phyloP scores from a whole-genome alignment of 2,888 invertebrate genomes.

The Drosophila macrospina region DNA sequence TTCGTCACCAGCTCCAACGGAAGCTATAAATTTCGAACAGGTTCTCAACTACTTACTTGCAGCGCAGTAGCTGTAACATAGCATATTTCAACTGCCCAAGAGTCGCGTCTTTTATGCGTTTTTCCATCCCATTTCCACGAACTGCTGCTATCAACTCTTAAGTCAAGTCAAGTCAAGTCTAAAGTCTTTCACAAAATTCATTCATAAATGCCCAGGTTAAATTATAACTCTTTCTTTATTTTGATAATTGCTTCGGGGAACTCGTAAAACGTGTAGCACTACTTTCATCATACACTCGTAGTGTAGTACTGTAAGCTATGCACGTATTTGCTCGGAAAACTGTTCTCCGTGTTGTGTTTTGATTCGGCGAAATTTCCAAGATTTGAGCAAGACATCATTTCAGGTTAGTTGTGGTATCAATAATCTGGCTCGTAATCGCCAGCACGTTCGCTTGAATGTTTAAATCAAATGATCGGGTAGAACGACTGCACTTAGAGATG shows the following conservation, averaged over 20 bases:
- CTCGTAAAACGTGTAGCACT: constrained; percentile 62
- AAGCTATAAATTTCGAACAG: constrained; percentile 73
- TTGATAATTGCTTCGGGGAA: constrained; percentile 66
- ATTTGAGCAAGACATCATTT: constrained; percentile 56
- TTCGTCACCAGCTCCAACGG: constrained; percentile 58
- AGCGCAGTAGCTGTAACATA: constrained; percentile 45
- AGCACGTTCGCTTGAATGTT: constrained; percentile 54
- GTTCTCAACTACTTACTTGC: constrained; percentile 49
- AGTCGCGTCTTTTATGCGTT: constrained; percentile 36
- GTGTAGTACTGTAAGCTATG: constrained; percentile 47
- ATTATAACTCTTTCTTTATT: constrained; percentile 65
- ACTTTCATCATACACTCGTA: constrained; percentile 25
- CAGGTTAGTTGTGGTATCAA: constrained; percentile 32
- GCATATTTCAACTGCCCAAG: constrained; percentile 29
- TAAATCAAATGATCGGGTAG: constrained; percentile 15
- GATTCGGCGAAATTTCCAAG: constrained; percentile 62
- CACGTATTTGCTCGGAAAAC: constrained; percentile 68
- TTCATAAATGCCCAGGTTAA: constrained; percentile 60
- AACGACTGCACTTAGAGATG: constrained; percentile 14
- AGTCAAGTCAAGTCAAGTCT: constrained; percentile 23
- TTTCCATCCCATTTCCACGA: constrained; percentile 60
- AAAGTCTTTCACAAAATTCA: constrained; percentile 43
- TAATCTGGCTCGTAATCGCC: constrained; percentile 57
- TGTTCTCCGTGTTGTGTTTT: constrained; percentile 30
- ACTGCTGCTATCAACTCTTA: constrained; percentile 40